These are phyloP conservation scores for Cloeon dipterum DNA, from an alignment of 2,888 invertebrate genomes.

Conservation along the genomic window DNA sequence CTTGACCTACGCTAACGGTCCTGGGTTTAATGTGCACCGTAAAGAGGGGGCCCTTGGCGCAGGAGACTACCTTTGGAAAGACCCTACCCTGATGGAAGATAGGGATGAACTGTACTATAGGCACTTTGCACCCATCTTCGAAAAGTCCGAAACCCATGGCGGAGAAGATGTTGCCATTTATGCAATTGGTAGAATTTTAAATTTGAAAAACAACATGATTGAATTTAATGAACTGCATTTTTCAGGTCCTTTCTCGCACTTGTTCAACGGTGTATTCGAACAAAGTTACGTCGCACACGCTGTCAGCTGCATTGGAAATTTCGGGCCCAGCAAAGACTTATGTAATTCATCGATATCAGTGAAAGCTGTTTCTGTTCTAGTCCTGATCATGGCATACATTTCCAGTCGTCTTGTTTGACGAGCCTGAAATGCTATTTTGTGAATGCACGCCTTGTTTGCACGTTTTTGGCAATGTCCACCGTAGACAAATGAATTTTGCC, in stretches of 20 bases:
- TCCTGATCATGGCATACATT: no score
- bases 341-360: no score
- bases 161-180: constrained; percentile 48
- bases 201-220: no score
- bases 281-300: constrained; percentile 40
- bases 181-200: constrained; percentile 27
- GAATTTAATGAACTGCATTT: no score
- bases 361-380: no score
- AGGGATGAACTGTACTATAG: constrained; percentile 21
- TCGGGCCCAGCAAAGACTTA: neutral
- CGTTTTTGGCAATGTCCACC: no score
- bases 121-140: constrained; percentile 23
- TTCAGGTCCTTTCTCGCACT: constrained; percentile 30
- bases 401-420: no score
- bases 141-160: constrained; percentile 32
- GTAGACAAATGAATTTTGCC: no score
- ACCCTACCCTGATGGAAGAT: constrained; percentile 15
- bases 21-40: constrained; percentile 27
- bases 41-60: constrained; percentile 13
- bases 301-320: constrained; percentile 22
- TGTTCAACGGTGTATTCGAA: constrained; percentile 38
- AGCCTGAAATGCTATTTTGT: no score
- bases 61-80: constrained; percentile 16
- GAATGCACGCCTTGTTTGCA: no score
- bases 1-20: constrained; percentile 36